Evolutionary conservation across 2,113 vertebrate genomes (phyloP), one percentile per base, ranked within the genome.

Genomic region (Caretta caretta): DNA sequence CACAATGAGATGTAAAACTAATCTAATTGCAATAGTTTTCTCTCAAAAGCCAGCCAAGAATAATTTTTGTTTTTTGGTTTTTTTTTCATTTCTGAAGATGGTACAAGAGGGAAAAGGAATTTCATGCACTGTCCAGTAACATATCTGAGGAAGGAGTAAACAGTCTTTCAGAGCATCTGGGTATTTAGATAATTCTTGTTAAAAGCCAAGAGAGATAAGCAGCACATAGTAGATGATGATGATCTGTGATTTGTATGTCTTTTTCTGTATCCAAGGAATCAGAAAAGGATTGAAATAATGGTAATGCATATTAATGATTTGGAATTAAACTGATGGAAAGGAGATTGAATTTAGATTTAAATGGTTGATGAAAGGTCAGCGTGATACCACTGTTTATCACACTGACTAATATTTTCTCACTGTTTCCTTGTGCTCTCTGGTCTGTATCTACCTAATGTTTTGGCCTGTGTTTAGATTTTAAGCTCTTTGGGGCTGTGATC

Each of bases 201-300:
- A 69, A 69, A 69, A n/a, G 29, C 62, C 69, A 72, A 81, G 16
- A 62, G 3, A 84, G 25, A 50, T 2, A 14, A 84, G 78, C 50
- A 56, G 5, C 4, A 25, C 25, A 78, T 88, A 42, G 0, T 29
- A 35, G 14, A 12, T n/a, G 69, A 49, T 31, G 75, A 89, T 48
- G 6, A 1, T 4, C 13, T 84, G 16, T 72, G 25, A 81, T 79
- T 1, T n/a, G 11, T 53, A 6, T 9, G 1, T 49, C 53, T 93
- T 78, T 25, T 10, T 4, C 3, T 65, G 62, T 88, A 72, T 29
- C 92, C 50, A 91, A 94, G 79, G 31, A 86, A 87, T 59, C 35
- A 81, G 12, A 27, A 82, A 82, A 25, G 38, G 35, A 50, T 51
- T 69, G 3, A 94, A 91, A 76, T 65, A 38, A 13, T 84, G 5